phyloP scores from a whole-genome alignment of 2,113 vertebrate genomes.

The Lophochroa leadbeateri region DNA sequence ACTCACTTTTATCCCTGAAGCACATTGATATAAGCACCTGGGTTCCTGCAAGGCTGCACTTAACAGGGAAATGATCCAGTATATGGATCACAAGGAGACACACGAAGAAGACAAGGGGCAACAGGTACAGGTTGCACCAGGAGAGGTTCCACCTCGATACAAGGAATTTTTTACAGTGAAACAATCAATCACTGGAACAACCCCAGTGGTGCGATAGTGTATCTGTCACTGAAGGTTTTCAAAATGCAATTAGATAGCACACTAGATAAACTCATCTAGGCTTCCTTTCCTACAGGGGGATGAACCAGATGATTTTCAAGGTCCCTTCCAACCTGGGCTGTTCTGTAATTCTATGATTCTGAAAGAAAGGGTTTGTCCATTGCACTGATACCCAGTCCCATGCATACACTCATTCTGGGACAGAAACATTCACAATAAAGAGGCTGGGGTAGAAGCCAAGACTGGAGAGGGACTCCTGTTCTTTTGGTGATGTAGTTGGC shows the following conservation, averaged over 20 bases:
- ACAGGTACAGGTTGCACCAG: neutral
- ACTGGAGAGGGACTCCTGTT: neutral
- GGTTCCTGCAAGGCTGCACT: fast-evolving
- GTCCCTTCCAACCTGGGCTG: neutral
- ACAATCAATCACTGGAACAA: neutral
- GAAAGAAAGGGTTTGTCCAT: neutral
- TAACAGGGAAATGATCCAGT: neutral
- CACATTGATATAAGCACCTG: fast-evolving
- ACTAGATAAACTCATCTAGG: neutral
- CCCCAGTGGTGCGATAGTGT: fast-evolving
- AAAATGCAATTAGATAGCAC: fast-evolving
- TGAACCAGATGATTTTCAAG: neutral
- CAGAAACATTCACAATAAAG: neutral
- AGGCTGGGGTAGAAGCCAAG: neutral
- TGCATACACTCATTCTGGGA: neutral
- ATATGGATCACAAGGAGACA: neutral
- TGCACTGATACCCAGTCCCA: fast-evolving
- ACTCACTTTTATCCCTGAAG: neutral
- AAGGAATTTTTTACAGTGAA: neutral
- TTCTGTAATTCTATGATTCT: neutral
- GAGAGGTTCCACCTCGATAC: neutral
- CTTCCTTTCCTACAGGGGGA: neutral
- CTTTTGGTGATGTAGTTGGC: neutral
- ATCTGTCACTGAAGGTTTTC: neutral
- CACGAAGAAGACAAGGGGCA: neutral